Percentiles rank a stretch among this genome's conserved stretches.
phyloP scores from a whole-genome alignment of 37 sponge, comb jelly and placozoan species.

The Geodia barretti region DNA sequence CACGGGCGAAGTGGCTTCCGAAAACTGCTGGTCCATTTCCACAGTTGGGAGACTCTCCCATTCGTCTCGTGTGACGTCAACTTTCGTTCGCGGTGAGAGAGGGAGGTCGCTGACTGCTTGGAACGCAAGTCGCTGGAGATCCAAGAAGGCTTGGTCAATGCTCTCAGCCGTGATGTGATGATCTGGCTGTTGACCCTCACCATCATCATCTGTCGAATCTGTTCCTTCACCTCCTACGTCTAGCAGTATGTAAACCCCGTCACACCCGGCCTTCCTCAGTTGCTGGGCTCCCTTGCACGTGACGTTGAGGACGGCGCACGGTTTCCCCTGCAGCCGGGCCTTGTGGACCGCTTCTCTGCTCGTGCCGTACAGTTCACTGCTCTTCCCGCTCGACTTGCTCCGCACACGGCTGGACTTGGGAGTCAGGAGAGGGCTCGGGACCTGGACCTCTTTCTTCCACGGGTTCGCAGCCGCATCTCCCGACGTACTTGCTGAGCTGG shows the following conservation, averaged over 20 bases:
- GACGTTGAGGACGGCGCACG: slow-evolving; percentile 64
- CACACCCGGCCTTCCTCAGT: slow-evolving; percentile 37
- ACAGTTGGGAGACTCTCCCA: slow-evolving; percentile 67
- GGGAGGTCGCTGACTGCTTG: slow-evolving; percentile 6
- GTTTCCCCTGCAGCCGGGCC: slow-evolving; percentile 47
- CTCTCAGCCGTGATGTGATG: slow-evolving; percentile 22
- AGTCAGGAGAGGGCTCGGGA: background rate
- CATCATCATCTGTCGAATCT: background rate
- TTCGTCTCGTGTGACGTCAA: slow-evolving; percentile 19
- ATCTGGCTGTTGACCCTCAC: slow-evolving; percentile 14
- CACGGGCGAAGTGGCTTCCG: background rate
- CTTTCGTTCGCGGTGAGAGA: slow-evolving; percentile 1
- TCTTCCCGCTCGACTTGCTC: background rate
- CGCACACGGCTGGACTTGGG: background rate
- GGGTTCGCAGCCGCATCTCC: background rate
- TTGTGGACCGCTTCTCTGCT: slow-evolving; percentile 34
- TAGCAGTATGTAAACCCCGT: slow-evolving; percentile 35
- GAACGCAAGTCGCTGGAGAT: slow-evolving; percentile 24
- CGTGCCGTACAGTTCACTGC: slow-evolving; percentile 59
- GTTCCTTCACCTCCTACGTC: background rate
- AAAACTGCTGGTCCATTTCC: slow-evolving; percentile 14
- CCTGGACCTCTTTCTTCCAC: background rate
- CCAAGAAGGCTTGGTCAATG: slow-evolving; percentile 29
- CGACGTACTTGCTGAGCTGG: background rate
- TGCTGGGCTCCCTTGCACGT: slow-evolving; percentile 58